Base-by-base conservation (phyloP, 2,113 vertebrate species). In the Echinops telfairi region DNA sequence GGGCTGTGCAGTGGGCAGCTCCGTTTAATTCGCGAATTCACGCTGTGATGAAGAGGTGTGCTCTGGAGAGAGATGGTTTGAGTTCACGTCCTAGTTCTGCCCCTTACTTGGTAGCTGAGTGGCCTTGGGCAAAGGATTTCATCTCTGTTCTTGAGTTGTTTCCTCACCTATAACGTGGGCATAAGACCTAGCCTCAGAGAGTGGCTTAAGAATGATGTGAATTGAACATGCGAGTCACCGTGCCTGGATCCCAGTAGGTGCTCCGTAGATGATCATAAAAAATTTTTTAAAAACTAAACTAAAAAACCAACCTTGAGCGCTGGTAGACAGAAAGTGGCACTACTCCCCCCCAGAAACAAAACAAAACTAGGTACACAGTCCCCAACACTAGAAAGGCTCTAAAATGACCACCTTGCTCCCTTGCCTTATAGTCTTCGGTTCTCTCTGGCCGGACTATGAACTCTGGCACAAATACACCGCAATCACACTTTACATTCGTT, bases 181-280 rank as follows among this genome's bases (percentile, higher is more conserved):
- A 81, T 0, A 68, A 31, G 19, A 58, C 57, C 19, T 58, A 19
- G 57, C 10, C 33, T 14, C 47, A 23, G 6, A 17, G 58, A 14
- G 8, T 8, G 25, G 17, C 33, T 86, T 57, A 86, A 92, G 36
- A 93, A 86, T 73, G 57, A 88, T 89, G 22, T 31, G 23, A 77
- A 85, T 23, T 38, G 64, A 80, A n/a, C 6, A 76, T 17, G 33
- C 70, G 19, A 77, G 68, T 86, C 57, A 76, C 1, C 60, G 75
- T 58, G 43, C 43, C 38, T 82, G 57, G 14, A 17, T 31, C 58
- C 11, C 5, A 84, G 53, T 33, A 82, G 19, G 14, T 43, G 8
- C 23, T 88, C 47, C 9, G 20, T 9, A 27, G 88, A 78, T 31
- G 27, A 64, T 5, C n/a, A 31, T 58, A 75, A 3, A 38, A 88